Base-by-base conservation (phyloP, 2,113 vertebrate genomes). In the Catharus fuscescens region DNA sequence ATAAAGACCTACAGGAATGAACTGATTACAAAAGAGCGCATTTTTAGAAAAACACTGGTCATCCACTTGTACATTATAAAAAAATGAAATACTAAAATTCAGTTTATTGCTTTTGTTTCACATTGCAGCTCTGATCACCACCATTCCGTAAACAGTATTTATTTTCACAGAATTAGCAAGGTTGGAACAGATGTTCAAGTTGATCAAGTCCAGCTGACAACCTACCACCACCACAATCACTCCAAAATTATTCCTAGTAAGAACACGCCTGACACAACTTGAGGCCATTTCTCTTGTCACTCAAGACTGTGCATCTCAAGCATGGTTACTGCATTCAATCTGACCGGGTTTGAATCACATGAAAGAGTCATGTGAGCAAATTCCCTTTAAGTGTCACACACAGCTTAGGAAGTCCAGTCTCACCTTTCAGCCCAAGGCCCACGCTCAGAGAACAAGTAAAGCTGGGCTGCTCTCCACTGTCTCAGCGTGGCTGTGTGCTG, bases 371-470 rank as follows among this genome's bases (percentile, higher is more conserved):
- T 1, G 7, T n/a, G 9, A 80, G 20, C 7, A 73, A 73, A 69
- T 15, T 26, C 13, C 32, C 36, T 64, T 52, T 5, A 83, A 44
- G 61, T 4, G n/a, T 42, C 66, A 69, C 1, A 62, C 2, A 18
- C 0, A 5, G 32, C 28, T 81, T 48, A 80, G 64, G 31, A 73
- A n/a, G 5, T 36, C 28, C 34, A 54, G 2, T 29, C 96, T 62
- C 96, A 99, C 99, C 98, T 98, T 92, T 99, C 98, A 59, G 98
- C 98, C 99, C 99, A 99, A 45, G 99, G 99, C 19, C 99, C 99
- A 40, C 99, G 98, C 97, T 99, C 99, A 91, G 98, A 99, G 71
- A 98, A 97, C 84, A 99, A 96, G n/a, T 99, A 98, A 20, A 99
- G 98, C 17, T 98, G 98, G 15, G 98, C 97, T 82, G 98, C 98